Conservation (phyloP, 2,888 invertebrate species). For the Brenthis daphne region DNA sequence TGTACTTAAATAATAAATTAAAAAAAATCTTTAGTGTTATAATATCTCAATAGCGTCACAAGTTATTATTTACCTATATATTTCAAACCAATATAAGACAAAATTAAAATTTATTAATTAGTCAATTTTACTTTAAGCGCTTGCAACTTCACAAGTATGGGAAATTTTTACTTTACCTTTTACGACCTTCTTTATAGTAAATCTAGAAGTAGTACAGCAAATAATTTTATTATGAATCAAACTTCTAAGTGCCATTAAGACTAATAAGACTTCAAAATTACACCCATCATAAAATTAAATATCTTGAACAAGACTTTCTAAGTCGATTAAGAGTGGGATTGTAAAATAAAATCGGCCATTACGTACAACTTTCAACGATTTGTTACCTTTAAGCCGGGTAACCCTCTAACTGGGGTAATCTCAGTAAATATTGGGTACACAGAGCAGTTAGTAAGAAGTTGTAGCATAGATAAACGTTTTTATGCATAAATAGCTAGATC, state of each 20-base stretch:
- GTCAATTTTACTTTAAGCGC: too few relatives aligned
- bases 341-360: conserved; percentile 43
- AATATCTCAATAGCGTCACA: too few relatives aligned
- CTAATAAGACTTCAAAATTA: conserved; percentile 29
- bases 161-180: too few relatives aligned
- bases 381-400: conserved; percentile 41
- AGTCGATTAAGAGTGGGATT: conserved; percentile 37
- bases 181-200: not conserved
- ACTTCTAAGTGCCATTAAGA: not conserved
- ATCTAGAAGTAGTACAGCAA: not conserved
- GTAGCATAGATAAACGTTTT: not conserved
- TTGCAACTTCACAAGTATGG: too few relatives aligned
- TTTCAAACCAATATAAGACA: too few relatives aligned
- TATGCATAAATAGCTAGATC: not conserved
- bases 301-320: conserved; percentile 35
- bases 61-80: too few relatives aligned
- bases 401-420: conserved; percentile 35
- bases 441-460: conserved; percentile 11
- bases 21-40: too few relatives aligned
- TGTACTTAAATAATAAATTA: too few relatives aligned
- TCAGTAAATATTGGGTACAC: conserved; percentile 31
- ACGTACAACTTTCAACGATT: conserved; percentile 43
- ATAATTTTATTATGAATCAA: not conserved
- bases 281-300: conserved; percentile 34
- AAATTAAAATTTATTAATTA: too few relatives aligned